Evolutionary conservation across 2,113 vertebrate genomes (phyloP), one percentile per base, ranked within the genome.

Genomic region (Anarrhichthys ocellatus): DNA sequence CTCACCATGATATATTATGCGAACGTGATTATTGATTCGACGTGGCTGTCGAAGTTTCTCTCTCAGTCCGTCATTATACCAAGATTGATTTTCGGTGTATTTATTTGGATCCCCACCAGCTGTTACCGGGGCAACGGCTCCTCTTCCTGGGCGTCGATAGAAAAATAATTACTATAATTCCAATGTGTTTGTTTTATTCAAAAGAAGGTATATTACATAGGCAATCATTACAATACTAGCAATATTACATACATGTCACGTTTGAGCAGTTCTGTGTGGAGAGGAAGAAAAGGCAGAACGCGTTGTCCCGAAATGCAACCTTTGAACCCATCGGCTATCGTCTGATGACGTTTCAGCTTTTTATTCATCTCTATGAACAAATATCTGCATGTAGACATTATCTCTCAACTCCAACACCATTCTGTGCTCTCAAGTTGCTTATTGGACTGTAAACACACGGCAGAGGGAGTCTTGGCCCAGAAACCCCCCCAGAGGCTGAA

Each of bases 21-120:
- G 61, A 40, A 36, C 54, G 59, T 65, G 5, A 54, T 29, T 54
- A 76, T 69, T 61, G 32, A 62, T 17, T 46, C 36, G 40, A 61
- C 24, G 27, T 24, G 27, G 9, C 64, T 24, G 24, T 65, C 36
- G 10, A 42, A 11, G 59, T 73, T 62, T 73, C 1, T 2, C 8
- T 48, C 58, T 15, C 6, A 44, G 14, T 42, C 48, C 11, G 3
- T 66, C 17, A n/a, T 42, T 66, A 32, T 2, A 56, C 62, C 36
- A n/a, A 32, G 8, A 68, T 34, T 18, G 7, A 59, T 63, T 63
- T 46, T 72, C 29, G 9, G 27, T 65, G 17, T 66, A 52, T 54
- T 66, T 56, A 63, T 62, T 48, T 50, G 46, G 62, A 65, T 65
- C 32, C 73, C 3, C 17, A 40, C 54, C 22, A 44, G 48, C 44